Evolutionary conservation across 2,113 vertebrate species (phyloP), one percentile per base, ranked within the genome.

Genomic region (Tonatia bakeri): DNA sequence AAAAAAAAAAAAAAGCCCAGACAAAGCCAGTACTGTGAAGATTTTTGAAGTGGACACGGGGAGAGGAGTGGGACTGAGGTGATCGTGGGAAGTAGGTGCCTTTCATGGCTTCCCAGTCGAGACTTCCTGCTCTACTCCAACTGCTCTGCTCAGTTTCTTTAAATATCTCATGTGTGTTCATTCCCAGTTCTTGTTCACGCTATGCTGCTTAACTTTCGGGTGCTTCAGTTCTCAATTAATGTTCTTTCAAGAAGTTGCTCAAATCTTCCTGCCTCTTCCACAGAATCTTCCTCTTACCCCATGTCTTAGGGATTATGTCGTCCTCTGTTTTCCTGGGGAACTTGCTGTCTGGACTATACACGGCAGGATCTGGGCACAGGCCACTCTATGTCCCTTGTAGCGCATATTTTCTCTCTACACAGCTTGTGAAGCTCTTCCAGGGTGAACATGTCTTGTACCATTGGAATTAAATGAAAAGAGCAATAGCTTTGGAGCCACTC

Each of bases 401-500:
- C 79, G 16, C 10, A 43, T 10, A 52, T 19, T 15, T 65, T 84
- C 70, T 92, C n/a, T 26, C 28, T 89, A 36, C 15, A 8, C 24
- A 85, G 24, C 14, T 85, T 87, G n/a, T 26, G 75, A 85, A 33
- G n/a, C 17, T 22, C 36, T 33, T 28, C 15, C 65, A 83, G 33
- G 1, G 22, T 50, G 13, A 54, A 45, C 22, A 17, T 79, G 61
- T 69, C 47, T 56, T 77, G 54, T 81, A 59, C 50, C 38, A n/a
- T 50, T 79, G 40, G 52, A 86, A 56, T 90, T 59, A 67, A 89
- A 73, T 28, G 33, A 93, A 64, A 47, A 82, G 56, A 61, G n/a
- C 47, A 81, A 75, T 61, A 13, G 26, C 45, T 88, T 65, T 88
- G 52, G 24, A 81, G 47, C n/a, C 33, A 45, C 43, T 40, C 22